These are phyloP conservation scores for Drosophila funebris DNA, from an alignment of 1,140 invertebrate genomes.

Conservation along the genomic window DNA sequence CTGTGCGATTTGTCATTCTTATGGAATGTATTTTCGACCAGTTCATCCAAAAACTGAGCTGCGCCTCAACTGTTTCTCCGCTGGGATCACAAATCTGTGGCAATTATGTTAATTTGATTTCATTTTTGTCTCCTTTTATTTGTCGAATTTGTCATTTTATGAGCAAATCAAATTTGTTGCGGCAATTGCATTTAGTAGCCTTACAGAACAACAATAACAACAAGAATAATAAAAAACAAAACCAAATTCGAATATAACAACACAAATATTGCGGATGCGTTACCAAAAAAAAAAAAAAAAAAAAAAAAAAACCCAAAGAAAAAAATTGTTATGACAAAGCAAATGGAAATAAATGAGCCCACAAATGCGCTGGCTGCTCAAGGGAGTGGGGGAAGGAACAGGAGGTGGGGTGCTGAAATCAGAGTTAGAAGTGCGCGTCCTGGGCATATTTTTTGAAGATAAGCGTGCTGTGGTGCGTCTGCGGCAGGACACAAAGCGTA, in stretches of 20 bases:
- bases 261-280: conserved; percentile 42
- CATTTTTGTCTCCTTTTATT: conserved; percentile 46
- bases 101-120: conserved; percentile 80
- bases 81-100: conserved; percentile 63
- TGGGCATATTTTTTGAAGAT: conserved; percentile 43
- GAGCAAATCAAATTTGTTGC: conserved; percentile 75
- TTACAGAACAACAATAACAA: conserved; percentile 29
- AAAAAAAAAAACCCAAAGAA: conserved; percentile 37
- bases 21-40: neutral
- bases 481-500: conserved; percentile 53
- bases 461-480: conserved; percentile 39
- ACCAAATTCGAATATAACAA: conserved; percentile 56
- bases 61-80: neutral
- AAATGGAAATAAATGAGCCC: conserved; percentile 82
- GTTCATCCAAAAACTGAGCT: conserved; percentile 10
- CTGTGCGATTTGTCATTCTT: conserved; percentile 40
- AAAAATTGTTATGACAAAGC: conserved; percentile 80
- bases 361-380: conserved; percentile 53
- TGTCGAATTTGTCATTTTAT: conserved; percentile 46
- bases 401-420: conserved; percentile 3
- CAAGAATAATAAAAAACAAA: conserved; percentile 5
- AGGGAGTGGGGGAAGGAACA: neutral
- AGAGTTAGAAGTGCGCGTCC: conserved; percentile 23
- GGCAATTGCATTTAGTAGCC: conserved; percentile 75
- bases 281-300: conserved; percentile 17